Base-by-base conservation (phyloP, 2,797 vertebrate genomes). In the Tamandua tetradactyla region DNA sequence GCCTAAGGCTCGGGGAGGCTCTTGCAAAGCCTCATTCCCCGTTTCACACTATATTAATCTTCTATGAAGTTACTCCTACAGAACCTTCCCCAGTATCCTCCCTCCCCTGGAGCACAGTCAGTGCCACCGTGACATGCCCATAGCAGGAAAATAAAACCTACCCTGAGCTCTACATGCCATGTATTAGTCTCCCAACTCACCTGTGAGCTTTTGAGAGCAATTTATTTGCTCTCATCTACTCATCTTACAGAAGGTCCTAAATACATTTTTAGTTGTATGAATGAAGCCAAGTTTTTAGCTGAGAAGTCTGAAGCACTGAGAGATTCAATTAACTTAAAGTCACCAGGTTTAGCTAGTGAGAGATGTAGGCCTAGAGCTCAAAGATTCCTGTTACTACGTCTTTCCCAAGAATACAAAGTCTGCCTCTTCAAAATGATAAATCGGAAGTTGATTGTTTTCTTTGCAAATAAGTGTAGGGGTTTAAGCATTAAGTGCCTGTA, bases 401-500 rank as follows among this genome's bases (percentile, higher is more conserved):
- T 71, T 90, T 23, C n/a, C 62, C 0, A 0, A 61, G 42, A 91
- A 57, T 25, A n/a, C 52, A 44, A 55, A 94, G 20, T 83, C 78
- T 49, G 59, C 23, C 66, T 92, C 59, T 68, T 17, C 25, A 35
- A 55, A 76, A 37, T 71, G 52, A 84, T 57, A 68, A 47, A 66
- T 49, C 7, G 30, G 25, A 11, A 93, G 30, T 18, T 47, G 13
- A 44, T 68, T 86, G 42, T 74, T 94, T 84, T 83, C 72, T 81
- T 93, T 74, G 62, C 20, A 82, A 94, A 82, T 64, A 64, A 76
- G 74, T 78, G 66, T 59, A 80, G 66, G 23, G 32, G 23, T 23
- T 95, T 95, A 66, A n/a, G 30, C 22, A 81, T 84, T 68, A 84
- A 93, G 66, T 89, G 44, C 40, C 40, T 95, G 93, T 75, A 92